A percentile compares a stretch with the other conserved stretches of the same genome.
Evolutionary conservation across 2,797 vertebrate species (phyloP).

Genomic region (Urosaurus nigricauda): DNA sequence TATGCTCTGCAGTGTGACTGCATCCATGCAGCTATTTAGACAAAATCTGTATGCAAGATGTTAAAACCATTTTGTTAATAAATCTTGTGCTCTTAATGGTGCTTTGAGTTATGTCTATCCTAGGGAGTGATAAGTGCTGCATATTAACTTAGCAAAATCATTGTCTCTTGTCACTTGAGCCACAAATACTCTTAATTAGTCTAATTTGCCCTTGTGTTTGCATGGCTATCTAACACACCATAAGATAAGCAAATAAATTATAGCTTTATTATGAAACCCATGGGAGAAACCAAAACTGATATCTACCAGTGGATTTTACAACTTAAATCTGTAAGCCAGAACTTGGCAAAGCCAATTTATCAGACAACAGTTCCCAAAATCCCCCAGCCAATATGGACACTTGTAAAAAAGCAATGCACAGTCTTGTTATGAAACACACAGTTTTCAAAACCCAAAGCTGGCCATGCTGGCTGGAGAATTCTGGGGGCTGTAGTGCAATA

Average conservation of each 20-base stretch:
- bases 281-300: slow-evolving; percentile 14
- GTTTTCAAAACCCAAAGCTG: too few relatives aligned
- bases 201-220: slow-evolving; percentile 38
- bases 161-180: slow-evolving; percentile 29
- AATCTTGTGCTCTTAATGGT: slow-evolving; percentile 18
- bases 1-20: slow-evolving; percentile 28
- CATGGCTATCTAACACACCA: slow-evolving; percentile 22
- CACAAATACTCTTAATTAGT: slow-evolving; percentile 40
- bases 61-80: slow-evolving; percentile 7
- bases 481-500: too few relatives aligned
- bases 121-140: slow-evolving; percentile 18
- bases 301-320: slow-evolving; percentile 17
- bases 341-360: too few relatives aligned
- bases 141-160: slow-evolving; percentile 31
- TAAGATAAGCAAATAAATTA: slow-evolving; percentile 4
- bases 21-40: slow-evolving; percentile 20
- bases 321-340: slow-evolving; percentile 25
- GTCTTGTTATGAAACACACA: too few relatives aligned
- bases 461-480: too few relatives aligned
- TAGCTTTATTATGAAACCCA: slow-evolving; percentile 23
- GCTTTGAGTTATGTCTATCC: slow-evolving; percentile 24
- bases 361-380: too few relatives aligned
- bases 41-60: slow-evolving; percentile 16
- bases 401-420: too few relatives aligned
- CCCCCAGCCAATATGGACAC: too few relatives aligned